Evolutionary conservation across 2,113 vertebrate species (phyloP), one percentile per base, ranked within the genome.

Genomic region (Otocyon megalotis): DNA sequence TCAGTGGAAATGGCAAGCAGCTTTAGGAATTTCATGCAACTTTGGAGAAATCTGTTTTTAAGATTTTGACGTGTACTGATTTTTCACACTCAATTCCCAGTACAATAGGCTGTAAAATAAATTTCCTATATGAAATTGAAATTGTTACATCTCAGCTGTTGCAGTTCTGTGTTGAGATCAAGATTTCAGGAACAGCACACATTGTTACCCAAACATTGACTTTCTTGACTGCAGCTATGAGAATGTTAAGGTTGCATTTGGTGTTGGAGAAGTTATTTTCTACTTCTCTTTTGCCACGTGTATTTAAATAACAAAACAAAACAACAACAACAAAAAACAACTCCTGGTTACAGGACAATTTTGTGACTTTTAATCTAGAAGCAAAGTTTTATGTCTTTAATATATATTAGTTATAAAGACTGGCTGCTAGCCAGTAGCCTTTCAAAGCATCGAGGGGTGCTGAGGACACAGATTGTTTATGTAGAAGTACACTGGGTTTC

Each of bases 221-320:
- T 86, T 92, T 60, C 53, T 32, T 15, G 28, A 87, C 20, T 71
- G 48, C 62, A 63, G 24, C 81, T 90, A 3, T 28, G 35, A 80
- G 72, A 95, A 63, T 76, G 16, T 87, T 80, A 93, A 62, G 35
- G 37, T 85, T 28, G 3, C 54, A 54, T 88, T 94, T 97, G 69
- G 19, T 89, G 13, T 92, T 94, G 15, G 20, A 88, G 79, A 65
- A 43, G 48, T 76, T 94, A 28, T 94, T 97, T 97, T 93, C 77
- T 90, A 2, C 69, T 97, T 96, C 6, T 43, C 67, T 77, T 89
- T 87, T 94, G 85, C 43, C 35, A 79, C 4, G 7, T 67, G 10
- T 93, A 83, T 77, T 63, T 43, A 8, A 20, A 22, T 62, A 65
- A 16, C 56, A 48, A 62, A 22, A 67, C 43, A 43, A 43, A 43